Conservation (phyloP, 1,140 invertebrate genomes). For the Glossosoma conforme region DNA sequence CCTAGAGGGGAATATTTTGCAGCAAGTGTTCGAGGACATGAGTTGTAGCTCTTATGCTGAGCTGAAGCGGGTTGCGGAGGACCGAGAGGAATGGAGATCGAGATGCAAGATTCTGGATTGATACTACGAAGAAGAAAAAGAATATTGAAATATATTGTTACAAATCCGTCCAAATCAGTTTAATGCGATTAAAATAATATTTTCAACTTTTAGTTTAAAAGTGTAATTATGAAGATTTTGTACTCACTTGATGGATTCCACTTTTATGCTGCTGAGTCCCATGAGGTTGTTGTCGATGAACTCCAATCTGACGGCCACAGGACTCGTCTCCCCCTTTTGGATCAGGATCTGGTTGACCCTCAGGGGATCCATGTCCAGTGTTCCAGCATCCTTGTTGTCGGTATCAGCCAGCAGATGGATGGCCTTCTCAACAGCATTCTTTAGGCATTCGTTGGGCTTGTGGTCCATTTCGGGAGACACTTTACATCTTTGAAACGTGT, state of each 20-base stretch:
- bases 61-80: too few species aligned
- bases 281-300: slow-evolving; percentile 18
- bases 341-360: slow-evolving; percentile 18
- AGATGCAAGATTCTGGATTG: too few species aligned
- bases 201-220: too few species aligned
- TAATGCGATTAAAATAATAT: too few species aligned
- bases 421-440: slow-evolving; percentile 12
- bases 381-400: slow-evolving; percentile 18
- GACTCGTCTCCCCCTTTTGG: slow-evolving; percentile 21
- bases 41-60: too few species aligned
- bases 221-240: too few species aligned
- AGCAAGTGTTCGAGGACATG: too few species aligned
- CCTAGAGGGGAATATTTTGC: too few species aligned
- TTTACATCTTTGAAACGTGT: slow-evolving; percentile 21
- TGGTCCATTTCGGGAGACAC: slow-evolving; percentile 24
- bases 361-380: slow-evolving; percentile 23
- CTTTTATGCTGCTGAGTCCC: slow-evolving; percentile 4
- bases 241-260: slow-evolving; percentile 22
- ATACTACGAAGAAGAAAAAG: too few species aligned
- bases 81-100: too few species aligned
- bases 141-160: too few species aligned
- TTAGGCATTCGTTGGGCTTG: slow-evolving; percentile 25
- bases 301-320: slow-evolving; percentile 23
- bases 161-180: too few species aligned
- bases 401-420: slow-evolving; percentile 12